phyloP scores from a whole-genome alignment of 2,113 vertebrate species.

The Lutjanus erythropterus region DNA sequence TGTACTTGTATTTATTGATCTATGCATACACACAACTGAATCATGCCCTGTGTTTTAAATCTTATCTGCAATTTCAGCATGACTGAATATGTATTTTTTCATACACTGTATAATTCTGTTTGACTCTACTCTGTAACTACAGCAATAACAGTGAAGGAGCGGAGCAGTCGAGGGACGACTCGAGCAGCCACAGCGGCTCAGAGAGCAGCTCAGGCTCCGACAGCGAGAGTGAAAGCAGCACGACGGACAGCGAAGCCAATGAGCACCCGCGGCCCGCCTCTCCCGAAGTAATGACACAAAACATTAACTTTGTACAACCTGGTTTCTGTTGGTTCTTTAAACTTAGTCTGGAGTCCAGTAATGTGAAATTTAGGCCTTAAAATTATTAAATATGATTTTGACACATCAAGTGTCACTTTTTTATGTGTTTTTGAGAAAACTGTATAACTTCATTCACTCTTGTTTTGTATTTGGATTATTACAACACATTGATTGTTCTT shows the following conservation, averaged over 20 bases:
- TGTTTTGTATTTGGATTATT: not conserved
- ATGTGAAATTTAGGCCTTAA: too few relatives aligned
- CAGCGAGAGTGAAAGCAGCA: slow-evolving; percentile 98
- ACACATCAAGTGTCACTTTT: too few relatives aligned
- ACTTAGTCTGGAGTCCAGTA: too few relatives aligned
- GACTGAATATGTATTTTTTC: not conserved
- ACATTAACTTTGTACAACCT: too few relatives aligned
- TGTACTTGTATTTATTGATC: too few relatives aligned
- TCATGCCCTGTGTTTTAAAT: too few relatives aligned
- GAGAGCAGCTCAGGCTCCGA: slow-evolving; percentile 99
- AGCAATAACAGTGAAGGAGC: slow-evolving; percentile 93
- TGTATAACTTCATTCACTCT: not conserved
- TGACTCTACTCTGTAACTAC: slow-evolving; percentile 30
- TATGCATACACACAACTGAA: too few relatives aligned
- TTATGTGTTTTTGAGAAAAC: too few relatives aligned
- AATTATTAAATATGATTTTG: too few relatives aligned
- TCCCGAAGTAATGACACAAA: slow-evolving; percentile 92
- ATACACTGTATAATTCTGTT: not conserved
- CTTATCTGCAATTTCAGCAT: too few relatives aligned
- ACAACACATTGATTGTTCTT: not conserved
- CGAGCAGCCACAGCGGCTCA: slow-evolving; percentile 97
- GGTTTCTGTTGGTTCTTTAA: too few relatives aligned
- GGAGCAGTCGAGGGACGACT: slow-evolving; percentile 94
- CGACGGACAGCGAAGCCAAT: slow-evolving; percentile 97
- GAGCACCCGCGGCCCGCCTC: slow-evolving; percentile 92